Evolutionary conservation across 2,797 vertebrate species (phyloP).

Genomic region (Scolopax rusticola): DNA sequence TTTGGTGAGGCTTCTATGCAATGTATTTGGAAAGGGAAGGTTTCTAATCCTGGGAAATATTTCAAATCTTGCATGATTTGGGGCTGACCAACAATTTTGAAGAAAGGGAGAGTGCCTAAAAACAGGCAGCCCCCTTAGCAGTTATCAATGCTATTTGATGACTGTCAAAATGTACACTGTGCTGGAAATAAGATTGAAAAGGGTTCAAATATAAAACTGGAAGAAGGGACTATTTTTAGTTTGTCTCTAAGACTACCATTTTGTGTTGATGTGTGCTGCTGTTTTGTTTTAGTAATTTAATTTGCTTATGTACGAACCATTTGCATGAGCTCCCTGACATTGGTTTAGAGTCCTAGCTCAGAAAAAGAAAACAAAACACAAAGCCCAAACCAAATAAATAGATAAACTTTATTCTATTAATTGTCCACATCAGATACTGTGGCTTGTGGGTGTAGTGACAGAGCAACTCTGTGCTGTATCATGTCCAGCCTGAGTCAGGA

Average conservation of each 20-base stretch:
- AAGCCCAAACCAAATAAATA: background rate
- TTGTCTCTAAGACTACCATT: background rate
- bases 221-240: background rate
- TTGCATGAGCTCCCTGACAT: background rate
- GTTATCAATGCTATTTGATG: background rate
- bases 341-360: background rate
- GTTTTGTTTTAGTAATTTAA: slow-evolving; percentile 7
- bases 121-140: background rate
- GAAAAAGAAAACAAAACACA: background rate
- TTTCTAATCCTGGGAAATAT: background rate
- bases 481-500: background rate
- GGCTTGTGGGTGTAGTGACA: background rate
- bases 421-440: background rate
- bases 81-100: background rate
- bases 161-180: background rate
- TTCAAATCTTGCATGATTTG: background rate
- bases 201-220: background rate
- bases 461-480: background rate
- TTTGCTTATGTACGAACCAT: background rate
- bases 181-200: background rate
- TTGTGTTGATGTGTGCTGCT: background rate
- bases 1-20: background rate
- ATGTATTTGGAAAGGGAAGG: background rate
- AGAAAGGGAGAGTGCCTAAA: background rate
- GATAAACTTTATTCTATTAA: background rate